Base-by-base conservation (phyloP, 2,888 invertebrate species). In the Synanthedon formicaeformis region DNA sequence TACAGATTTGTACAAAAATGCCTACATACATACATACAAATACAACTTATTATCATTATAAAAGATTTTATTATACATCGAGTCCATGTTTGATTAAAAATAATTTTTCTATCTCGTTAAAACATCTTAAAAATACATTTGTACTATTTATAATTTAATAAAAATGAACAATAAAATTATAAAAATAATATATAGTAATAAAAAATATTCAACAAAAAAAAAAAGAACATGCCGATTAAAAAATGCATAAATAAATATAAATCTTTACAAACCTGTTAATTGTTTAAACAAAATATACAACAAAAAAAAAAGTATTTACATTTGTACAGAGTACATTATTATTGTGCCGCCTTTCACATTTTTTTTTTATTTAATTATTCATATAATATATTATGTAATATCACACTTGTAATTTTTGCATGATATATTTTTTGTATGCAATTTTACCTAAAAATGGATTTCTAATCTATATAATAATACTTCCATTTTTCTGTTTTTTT, bases 91-190 rank as follows among this genome's bases (percentile, higher is more conserved):
- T 66, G 61, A 55, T 67, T 70, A 65, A 70, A 67, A 65, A 67
- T 66, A 64, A 60, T 55, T 61, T 60, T 62, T 57, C 57, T 52
- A 52, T 57, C 64, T 64, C 60, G 54, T 59, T 65, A 45, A 65
- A 65, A 58, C 61, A 54, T 61, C 81, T 82, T 82, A 83, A 71
- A 70, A 65, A 76, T 80, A 79, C 67, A 78, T 85, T 85, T 85
- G 85, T 85, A 85, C 85, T 85, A 81, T 85, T 75, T 77, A 83
- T 78, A 83, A 75, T 76, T 76, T 67, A 75, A 75, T 62, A 63
- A 65, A n/a, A 65, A 60, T 51, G 58, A 69, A 69, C 68, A 66
- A 68, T 71, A 64, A 60, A 67, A 67, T 65, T 60, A 60, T 60
- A 61, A 60, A 60, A 52, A 49, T 18, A 14, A 11, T 69, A 66